Conservation (phyloP, 2,113 vertebrate genomes). For the Dromiciops gliroides region DNA sequence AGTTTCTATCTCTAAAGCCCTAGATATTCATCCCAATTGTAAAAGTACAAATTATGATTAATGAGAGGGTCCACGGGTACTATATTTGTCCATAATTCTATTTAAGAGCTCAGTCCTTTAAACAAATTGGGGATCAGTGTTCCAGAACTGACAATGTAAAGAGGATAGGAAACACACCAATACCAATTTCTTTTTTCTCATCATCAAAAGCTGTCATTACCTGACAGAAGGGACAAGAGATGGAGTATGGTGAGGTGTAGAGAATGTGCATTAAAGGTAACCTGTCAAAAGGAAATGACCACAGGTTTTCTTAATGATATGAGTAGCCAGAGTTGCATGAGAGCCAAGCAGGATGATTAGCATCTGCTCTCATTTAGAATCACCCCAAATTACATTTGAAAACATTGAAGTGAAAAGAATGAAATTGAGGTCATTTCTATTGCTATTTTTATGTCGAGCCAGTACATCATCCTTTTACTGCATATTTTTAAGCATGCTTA, state of each 20-base stretch:
- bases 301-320: not conserved
- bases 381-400: constrained; percentile 23
- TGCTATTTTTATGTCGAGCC: not conserved
- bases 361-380: not conserved
- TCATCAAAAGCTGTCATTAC: not conserved
- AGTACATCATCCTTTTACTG: not conserved
- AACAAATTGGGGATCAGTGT: not conserved
- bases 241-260: not conserved
- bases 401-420: not conserved
- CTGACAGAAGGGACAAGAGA: not conserved
- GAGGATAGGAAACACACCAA: not conserved
- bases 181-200: not conserved
- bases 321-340: not conserved
- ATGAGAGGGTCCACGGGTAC: not conserved
- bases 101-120: not conserved
- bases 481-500: not conserved
- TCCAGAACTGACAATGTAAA: not conserved
- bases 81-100: constrained; percentile 16
- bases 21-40: not conserved
- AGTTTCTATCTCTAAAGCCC: constrained; percentile 10
- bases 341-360: not conserved
- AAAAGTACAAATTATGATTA: not conserved
- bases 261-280: not conserved
- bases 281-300: constrained; percentile 15
- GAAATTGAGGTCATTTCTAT: not conserved